Conservation (phyloP, 1,140 invertebrate genomes). For the Akabosia matsudoensis region DNA sequence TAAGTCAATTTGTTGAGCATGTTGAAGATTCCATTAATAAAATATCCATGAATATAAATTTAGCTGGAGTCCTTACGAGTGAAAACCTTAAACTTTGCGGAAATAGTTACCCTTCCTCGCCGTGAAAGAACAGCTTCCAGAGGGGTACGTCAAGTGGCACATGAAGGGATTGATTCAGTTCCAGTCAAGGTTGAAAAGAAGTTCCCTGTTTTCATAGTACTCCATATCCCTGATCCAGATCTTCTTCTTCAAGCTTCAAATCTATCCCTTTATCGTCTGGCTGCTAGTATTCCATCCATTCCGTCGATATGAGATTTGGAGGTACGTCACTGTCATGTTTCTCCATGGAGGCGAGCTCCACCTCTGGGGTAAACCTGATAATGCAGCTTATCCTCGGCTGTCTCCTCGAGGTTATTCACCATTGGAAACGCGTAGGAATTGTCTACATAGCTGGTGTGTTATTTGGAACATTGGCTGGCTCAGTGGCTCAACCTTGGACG, state of each 20-base stretch:
- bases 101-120: not conserved
- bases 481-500: constrained; percentile 15
- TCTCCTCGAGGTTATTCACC: constrained; percentile 30
- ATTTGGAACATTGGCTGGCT: constrained; percentile 24
- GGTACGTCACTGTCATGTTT: constrained; percentile 30
- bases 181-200: constrained; percentile 18
- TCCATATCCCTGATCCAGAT: constrained; percentile 25
- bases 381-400: constrained; percentile 30
- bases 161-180: not conserved
- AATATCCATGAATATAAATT: too few relatives aligned
- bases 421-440: constrained; percentile 32
- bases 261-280: not conserved
- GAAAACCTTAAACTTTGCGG: not conserved
- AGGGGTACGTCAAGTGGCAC: not conserved
- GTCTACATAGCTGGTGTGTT: constrained; percentile 27
- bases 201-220: constrained; percentile 31
- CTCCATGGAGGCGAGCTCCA: constrained; percentile 6
- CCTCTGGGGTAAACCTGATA: constrained; percentile 22
- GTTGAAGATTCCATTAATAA: too few relatives aligned
- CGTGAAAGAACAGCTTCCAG: not conserved
- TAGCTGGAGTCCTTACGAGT: not conserved
- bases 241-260: not conserved
- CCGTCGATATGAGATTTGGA: constrained; percentile 33
- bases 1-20: not conserved
- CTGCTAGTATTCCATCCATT: constrained; percentile 26